A percentile compares a stretch with the other conserved stretches of the same genome.
Conservation (phyloP, 2,888 invertebrate genomes). For the Lepidocyrtoides sp. region DNA sequence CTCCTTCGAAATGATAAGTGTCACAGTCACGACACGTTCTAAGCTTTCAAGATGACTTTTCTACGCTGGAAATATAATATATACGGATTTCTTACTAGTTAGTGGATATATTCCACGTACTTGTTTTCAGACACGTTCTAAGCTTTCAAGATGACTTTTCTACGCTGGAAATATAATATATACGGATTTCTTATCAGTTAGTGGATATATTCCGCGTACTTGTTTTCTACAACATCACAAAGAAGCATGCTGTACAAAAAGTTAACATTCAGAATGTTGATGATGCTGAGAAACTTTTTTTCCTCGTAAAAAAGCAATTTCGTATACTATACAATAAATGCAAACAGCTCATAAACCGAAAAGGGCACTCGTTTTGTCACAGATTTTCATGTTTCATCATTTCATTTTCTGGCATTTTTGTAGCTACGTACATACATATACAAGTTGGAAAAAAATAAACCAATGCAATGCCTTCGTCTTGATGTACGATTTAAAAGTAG, state of each 20-base stretch:
- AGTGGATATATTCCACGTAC: too few species aligned
- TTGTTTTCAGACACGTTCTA: slow-evolving; percentile 30
- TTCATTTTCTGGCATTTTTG: slow-evolving; percentile 31
- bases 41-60: slow-evolving; percentile 36
- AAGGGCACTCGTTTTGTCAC: slow-evolving; percentile 45
- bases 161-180: slow-evolving; percentile 2
- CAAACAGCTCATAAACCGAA: slow-evolving; percentile 39
- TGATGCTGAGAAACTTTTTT: slow-evolving; percentile 1
- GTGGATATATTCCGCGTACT: too few species aligned
- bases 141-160: slow-evolving; percentile 32
- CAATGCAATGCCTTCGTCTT: too few species aligned
- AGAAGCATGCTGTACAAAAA: background rate
- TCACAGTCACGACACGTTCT: slow-evolving; percentile 29
- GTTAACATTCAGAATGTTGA: background rate
- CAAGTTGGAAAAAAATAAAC: slow-evolving; percentile 21
- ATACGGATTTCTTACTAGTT: slow-evolving; percentile 8
- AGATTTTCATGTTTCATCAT: slow-evolving; percentile 65
- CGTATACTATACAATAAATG: background rate
- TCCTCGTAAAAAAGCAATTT: slow-evolving; percentile 43
- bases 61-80: background rate
- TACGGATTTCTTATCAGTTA: slow-evolving; percentile 5
- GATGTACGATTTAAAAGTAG: too few species aligned
- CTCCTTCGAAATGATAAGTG: slow-evolving; percentile 53
- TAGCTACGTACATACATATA: slow-evolving; percentile 17
- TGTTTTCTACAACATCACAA: too few species aligned